A percentile compares a stretch with the other conserved stretches of the same genome.
phyloP scores from a whole-genome alignment of 2,888 invertebrate species.

The Mactromeris polynyma region DNA sequence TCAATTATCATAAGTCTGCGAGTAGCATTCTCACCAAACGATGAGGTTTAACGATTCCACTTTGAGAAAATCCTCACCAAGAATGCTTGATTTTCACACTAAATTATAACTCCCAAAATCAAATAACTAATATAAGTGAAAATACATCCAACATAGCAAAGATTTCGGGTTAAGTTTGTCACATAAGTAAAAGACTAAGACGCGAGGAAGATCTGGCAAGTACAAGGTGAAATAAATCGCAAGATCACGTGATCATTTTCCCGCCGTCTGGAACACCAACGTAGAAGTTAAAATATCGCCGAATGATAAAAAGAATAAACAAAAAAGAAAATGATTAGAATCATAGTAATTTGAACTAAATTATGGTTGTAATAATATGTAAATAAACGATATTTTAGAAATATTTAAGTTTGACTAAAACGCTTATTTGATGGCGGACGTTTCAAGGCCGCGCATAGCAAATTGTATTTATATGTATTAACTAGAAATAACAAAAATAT shows the following conservation, averaged over 20 bases:
- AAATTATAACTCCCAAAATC: neutral
- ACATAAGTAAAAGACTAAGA: neutral
- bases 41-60: no score
- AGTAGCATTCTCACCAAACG: neutral
- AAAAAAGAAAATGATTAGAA: neutral
- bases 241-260: neutral
- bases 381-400: no score
- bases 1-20: slow-evolving; percentile 42
- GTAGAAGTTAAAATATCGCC: neutral
- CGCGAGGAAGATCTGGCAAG: neutral
- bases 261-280: slow-evolving; percentile 8
- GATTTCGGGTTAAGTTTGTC: neutral
- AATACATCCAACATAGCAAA: neutral
- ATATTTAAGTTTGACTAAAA: no score
- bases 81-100: neutral
- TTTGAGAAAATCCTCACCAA: neutral
- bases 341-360: no score
- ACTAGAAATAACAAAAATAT: no score
- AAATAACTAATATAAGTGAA: neutral
- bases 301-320: neutral
- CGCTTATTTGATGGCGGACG: no score
- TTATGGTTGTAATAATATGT: no score
- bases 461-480: no score
- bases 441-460: no score
- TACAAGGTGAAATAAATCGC: slow-evolving; percentile 4